Conservation (phyloP, 30 jellyfish, hydroid and myxozoan species). For the Pelagia noctiluca region DNA sequence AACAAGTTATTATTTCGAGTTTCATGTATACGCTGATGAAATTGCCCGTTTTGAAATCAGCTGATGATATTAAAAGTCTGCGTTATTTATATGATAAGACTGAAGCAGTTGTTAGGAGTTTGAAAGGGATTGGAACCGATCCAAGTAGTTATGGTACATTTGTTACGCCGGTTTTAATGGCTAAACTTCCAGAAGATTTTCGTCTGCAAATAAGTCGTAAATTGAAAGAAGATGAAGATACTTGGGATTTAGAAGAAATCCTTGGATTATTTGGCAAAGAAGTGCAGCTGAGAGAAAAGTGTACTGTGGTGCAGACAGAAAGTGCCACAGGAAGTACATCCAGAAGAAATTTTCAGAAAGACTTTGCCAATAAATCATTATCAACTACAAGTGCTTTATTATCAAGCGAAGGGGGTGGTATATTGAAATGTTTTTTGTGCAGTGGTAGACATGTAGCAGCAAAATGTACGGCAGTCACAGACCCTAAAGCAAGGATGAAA, state of each 20-base stretch:
- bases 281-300: slow-evolving; percentile 22
- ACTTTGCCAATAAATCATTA: no score
- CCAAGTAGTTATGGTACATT: slow-evolving; percentile 15
- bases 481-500: slow-evolving; percentile 10
- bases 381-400: slow-evolving; percentile 4
- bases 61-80: slow-evolving; percentile 14
- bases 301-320: no score
- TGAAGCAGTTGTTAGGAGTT: slow-evolving; percentile 30
- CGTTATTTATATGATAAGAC: slow-evolving; percentile 32
- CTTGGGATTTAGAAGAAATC: slow-evolving; percentile 13
- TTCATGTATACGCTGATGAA: neutral
- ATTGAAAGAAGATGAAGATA: neutral
- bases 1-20: slow-evolving; percentile 19
- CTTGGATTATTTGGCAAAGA: slow-evolving; percentile 6
- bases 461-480: neutral
- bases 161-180: slow-evolving; percentile 18
- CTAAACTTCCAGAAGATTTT: slow-evolving; percentile 24
- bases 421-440: neutral
- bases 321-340: no score
- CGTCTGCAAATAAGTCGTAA: neutral
- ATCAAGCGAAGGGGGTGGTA: neutral
- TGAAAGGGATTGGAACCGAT: slow-evolving; percentile 22
- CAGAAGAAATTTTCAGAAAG: no score
- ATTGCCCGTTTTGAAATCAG: neutral
- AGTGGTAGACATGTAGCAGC: slow-evolving; percentile 1